These are phyloP conservation scores for Sarcophaga caerulescens DNA, from an alignment of 2,888 invertebrate genomes.

Conservation along the genomic window DNA sequence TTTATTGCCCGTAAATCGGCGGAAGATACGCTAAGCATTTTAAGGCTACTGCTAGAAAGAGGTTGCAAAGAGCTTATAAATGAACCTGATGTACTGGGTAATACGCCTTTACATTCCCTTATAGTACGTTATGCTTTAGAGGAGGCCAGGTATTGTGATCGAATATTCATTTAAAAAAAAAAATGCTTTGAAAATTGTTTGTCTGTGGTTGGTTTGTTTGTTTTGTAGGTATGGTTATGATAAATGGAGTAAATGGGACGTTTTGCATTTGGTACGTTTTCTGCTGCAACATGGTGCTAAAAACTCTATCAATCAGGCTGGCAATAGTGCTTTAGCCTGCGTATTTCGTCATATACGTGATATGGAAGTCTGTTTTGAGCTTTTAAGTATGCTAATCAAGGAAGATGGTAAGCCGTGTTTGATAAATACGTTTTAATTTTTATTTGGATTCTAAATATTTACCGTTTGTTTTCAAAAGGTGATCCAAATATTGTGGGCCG, in stretches of 20 bases:
- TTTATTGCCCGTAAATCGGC: conserved; percentile 87
- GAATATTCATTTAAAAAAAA: neutral
- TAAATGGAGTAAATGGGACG: conserved; percentile 89
- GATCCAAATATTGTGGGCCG: conserved; percentile 87
- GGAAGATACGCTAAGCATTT: conserved; percentile 86
- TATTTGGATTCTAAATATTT: neutral
- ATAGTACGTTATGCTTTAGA: conserved; percentile 86
- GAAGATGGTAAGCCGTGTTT: conserved; percentile 76
- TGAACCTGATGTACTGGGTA: conserved; percentile 87
- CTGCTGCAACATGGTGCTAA: conserved; percentile 85
- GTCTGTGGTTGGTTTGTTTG: neutral
- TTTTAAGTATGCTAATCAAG: conserved; percentile 81
- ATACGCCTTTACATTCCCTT: conserved; percentile 87
- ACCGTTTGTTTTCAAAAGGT: conserved; percentile 75
- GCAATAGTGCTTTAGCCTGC: conserved; percentile 87
- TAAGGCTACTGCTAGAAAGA: conserved; percentile 86
- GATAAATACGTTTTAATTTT: neutral
- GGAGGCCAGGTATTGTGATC: conserved; percentile 82
- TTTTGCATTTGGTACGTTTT: conserved; percentile 85
- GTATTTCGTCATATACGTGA: conserved; percentile 87
- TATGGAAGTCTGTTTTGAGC: conserved; percentile 84
- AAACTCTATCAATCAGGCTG: conserved; percentile 86
- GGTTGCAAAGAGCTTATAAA: conserved; percentile 88
- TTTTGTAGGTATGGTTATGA: conserved; percentile 84
- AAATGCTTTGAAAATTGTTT: no score